Conservation (phyloP, 1,140 invertebrate species). For the Luehdorfia chinensis region DNA sequence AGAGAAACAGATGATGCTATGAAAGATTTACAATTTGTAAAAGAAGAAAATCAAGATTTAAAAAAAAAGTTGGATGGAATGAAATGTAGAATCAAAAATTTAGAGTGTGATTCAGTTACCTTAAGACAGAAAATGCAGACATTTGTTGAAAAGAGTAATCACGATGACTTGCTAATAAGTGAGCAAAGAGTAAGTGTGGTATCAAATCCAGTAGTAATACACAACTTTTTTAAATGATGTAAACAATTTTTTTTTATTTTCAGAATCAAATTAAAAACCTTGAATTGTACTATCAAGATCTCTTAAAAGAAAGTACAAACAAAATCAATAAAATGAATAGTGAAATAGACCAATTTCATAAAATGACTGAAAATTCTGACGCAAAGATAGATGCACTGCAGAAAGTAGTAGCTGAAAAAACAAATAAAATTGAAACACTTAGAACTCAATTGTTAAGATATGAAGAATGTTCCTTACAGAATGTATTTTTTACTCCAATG, state of each 20-base stretch:
- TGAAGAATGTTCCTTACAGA: conserved; percentile 67
- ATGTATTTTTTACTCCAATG: conserved; percentile 68
- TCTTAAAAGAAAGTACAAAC: conserved; percentile 56
- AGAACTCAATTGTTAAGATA: conserved; percentile 57
- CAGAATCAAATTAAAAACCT: conserved; percentile 66
- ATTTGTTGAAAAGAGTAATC: conserved; percentile 76
- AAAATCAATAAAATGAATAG: conserved; percentile 64
- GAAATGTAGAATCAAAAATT: conserved; percentile 76
- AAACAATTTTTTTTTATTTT: conserved; percentile 22
- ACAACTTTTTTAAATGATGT: conserved; percentile 22
- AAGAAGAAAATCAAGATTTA: conserved; percentile 69
- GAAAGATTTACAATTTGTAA: conserved; percentile 73
- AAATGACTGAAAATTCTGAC: conserved; percentile 54
- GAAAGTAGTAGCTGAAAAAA: conserved; percentile 57
- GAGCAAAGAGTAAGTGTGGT: conserved; percentile 69
- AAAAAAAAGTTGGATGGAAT: conserved; percentile 79
- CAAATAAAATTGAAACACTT: conserved; percentile 63
- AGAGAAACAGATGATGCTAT: conserved; percentile 72
- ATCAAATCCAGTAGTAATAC: background rate
- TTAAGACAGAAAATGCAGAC: conserved; percentile 74
- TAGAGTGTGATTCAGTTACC: conserved; percentile 75
- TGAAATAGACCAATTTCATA: conserved; percentile 57
- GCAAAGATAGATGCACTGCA: conserved; percentile 62
- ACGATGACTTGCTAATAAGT: conserved; percentile 78
- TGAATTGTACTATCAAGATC: conserved; percentile 66